Base-by-base conservation (phyloP, 2,797 vertebrate species). In the Xenentodon cancila region DNA sequence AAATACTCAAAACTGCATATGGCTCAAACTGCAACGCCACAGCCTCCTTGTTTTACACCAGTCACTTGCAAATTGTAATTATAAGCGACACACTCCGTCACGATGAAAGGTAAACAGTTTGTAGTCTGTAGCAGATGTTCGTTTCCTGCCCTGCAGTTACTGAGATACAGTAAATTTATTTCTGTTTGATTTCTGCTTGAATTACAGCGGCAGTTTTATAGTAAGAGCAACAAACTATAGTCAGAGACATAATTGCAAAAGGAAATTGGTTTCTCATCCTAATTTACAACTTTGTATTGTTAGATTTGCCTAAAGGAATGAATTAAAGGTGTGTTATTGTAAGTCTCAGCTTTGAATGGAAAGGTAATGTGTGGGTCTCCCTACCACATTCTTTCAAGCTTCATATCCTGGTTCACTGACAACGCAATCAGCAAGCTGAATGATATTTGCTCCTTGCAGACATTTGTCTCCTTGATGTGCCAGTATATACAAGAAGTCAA, bases 231-330 rank as follows among this genome's bases (percentile, higher is more conserved):
- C 72, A 78, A 80, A 73, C 68, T 71, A 64, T 37, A 71, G 78
- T 79, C 66, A 83, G 87, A 86, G 72, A 77, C 59, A 7, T 88
- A 80, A 89, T 83, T 80, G 76, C 59, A 77, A 85, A 76, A 83
- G 83, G 84, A 91, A 91, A 89, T 87, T 79, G 55, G 65, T 75
- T 56, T 84, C 81, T 79, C 68, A 74, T 87, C 79, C 64, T 81
- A 86, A 81, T 83, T 84, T 82, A 73, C 71, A 78, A 87, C 80
- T 91, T 90, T 88, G 77, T 75, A 37, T 81, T 82, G 78, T 64
- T 68, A 61, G 61, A 78, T 79, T 75, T 19, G 87, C 85, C 87
- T 78, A 57, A 83, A 89, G 88, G 84, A 85, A 79, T 74, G 64
- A 80, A 85, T 91, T 85, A 64, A 75, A 75, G 81, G 62, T 59